phyloP scores from a whole-genome alignment of 2,113 vertebrate species.

The Ctenodactylus gundi region DNA sequence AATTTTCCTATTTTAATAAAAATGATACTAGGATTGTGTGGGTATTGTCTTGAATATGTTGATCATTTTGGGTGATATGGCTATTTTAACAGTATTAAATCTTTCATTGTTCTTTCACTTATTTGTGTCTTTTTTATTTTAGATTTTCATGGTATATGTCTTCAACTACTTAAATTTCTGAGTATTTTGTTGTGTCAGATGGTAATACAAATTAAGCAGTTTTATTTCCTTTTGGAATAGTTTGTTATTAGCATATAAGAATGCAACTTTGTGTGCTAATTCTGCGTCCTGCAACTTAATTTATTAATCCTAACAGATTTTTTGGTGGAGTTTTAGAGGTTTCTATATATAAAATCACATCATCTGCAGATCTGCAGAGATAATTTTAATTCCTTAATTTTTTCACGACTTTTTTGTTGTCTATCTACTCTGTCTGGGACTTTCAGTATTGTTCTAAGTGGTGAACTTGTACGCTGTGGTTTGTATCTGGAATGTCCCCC shows the following conservation, averaged over 20 bases:
- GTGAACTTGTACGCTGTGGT: too few species aligned
- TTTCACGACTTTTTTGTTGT: neutral
- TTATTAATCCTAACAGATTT: neutral
- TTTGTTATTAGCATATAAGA: neutral
- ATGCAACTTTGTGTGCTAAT: neutral
- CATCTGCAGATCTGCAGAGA: neutral
- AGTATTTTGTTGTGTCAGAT: neutral
- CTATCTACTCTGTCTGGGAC: neutral
- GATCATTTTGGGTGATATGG: neutral
- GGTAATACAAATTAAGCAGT: neutral
- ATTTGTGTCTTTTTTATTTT: neutral
- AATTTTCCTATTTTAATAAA: neutral
- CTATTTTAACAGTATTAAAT: neutral
- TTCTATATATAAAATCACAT: neutral
- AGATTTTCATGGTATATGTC: neutral
- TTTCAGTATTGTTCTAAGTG: neutral
- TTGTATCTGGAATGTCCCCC: too few species aligned
- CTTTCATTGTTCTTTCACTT: neutral
- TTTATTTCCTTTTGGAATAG: neutral
- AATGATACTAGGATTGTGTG: neutral
- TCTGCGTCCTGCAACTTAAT: neutral
- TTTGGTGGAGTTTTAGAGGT: neutral
- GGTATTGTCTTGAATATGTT: neutral
- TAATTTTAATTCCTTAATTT: neutral
- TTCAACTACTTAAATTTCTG: neutral